These are phyloP conservation scores for Scelioninae gen. 1 DNA, from an alignment of 2,888 invertebrate species.

Conservation along the genomic window DNA sequence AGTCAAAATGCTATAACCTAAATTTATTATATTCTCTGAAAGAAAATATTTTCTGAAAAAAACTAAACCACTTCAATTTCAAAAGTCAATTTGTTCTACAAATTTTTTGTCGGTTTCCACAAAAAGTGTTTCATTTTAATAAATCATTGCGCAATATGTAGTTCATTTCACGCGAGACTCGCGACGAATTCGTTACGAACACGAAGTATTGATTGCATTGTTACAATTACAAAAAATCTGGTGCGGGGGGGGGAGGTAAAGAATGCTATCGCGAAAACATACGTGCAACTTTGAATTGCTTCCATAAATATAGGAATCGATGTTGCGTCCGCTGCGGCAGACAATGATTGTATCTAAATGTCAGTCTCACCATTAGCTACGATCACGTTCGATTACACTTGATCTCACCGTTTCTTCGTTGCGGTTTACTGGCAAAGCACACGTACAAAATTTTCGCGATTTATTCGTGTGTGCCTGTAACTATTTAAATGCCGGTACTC, in stretches of 20 bases:
- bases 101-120: constrained; percentile 3
- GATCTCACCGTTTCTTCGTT: constrained; percentile 68
- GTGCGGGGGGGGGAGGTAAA: constrained; percentile 13
- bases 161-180: constrained; percentile 11
- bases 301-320: constrained; percentile 76
- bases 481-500: constrained; percentile 47
- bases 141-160: constrained; percentile 25
- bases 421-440: constrained; percentile 60
- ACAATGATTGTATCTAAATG: constrained; percentile 83
- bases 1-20: no score
- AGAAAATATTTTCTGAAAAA: no score
- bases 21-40: no score
- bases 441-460: constrained; percentile 64
- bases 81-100: constrained; percentile 15
- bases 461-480: constrained; percentile 41
- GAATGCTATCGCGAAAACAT: constrained; percentile 33
- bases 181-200: constrained; percentile 25
- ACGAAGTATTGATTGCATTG: constrained; percentile 39
- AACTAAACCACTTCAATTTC: neutral
- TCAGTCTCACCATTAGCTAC: constrained; percentile 83
- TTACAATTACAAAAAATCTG: constrained; percentile 22
- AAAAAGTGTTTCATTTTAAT: constrained; percentile 40
- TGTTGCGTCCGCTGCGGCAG: constrained; percentile 75
- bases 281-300: constrained; percentile 68
- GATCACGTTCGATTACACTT: constrained; percentile 80